Evolutionary conservation across 1,140 invertebrate species (phyloP).

Genomic region (Pseudobourletiella spinata): DNA sequence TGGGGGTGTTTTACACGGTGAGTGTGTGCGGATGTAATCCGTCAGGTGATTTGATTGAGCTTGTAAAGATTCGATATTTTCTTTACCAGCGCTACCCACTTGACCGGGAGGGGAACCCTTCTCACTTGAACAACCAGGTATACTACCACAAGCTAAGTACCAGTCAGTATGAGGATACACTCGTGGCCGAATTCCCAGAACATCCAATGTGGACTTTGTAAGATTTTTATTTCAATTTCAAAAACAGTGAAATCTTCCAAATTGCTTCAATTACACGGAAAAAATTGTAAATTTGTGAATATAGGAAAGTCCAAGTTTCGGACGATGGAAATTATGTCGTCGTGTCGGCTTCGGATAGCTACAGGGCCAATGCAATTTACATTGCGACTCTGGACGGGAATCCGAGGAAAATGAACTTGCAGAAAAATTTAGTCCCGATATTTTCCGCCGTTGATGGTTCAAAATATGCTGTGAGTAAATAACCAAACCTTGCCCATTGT

Average conservation of each 20-base stretch:
- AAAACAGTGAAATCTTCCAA: too few species aligned
- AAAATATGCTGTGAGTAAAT: background rate
- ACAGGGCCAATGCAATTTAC: background rate
- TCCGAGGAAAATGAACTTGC: slow-evolving; percentile 16
- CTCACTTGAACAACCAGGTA: too few species aligned
- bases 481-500: too few species aligned
- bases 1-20: slow-evolving; percentile 83
- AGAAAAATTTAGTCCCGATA: background rate
- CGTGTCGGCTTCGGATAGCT: background rate
- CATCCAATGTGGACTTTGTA: slow-evolving; percentile 45
- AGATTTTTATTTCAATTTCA: slow-evolving; percentile 38
- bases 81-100: background rate
- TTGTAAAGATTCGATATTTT: too few species aligned
- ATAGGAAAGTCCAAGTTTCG: too few species aligned
- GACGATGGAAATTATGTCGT: background rate
- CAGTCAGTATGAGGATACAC: slow-evolving; percentile 1
- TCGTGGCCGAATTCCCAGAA: slow-evolving; percentile 40
- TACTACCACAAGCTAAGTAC: slow-evolving; percentile 26
- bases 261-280: too few species aligned
- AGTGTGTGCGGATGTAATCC: background rate
- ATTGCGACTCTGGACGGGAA: background rate
- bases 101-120: background rate
- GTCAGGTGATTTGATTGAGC: background rate
- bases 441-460: background rate
- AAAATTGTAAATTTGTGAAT: too few species aligned